Evolutionary conservation across 2,888 invertebrate genomes (phyloP), one percentile per base, ranked within the genome.

Genomic region (Mycogona germanica): DNA sequence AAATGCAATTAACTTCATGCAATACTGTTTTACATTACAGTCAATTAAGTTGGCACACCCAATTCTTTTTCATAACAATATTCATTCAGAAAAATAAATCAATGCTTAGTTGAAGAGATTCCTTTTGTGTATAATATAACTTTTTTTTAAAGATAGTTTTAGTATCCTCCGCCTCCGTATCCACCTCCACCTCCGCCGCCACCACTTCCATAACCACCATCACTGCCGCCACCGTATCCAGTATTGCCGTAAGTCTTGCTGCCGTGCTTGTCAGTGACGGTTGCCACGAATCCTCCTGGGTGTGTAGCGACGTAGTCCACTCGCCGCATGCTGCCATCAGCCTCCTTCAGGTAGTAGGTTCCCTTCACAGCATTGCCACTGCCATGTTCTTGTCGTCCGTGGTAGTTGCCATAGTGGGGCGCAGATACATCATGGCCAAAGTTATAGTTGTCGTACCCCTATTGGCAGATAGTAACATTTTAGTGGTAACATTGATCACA

Each of bases 301-400:
- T 54, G 54, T 32, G 28, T 26, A 19, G 54, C 54, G 23, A 50
- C 49, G 23, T 54, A 54, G 29, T 54, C 54, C 26, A 54, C 54
- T 21, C 49, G 28, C 17, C 54, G 25, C 14, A 48, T 6, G 19
- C 54, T 54, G 2, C 54, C 54, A 41, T 54, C 54, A 30, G 54
- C 54, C 25, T 54, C 54, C 2, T 12, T 21, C 17, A 54, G 28
- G 32, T 54, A 54, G 19, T 54, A 54, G 32, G 41, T 19, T 7
- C 54, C 54, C 5, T 23, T 26, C 28, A 54, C 54, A 40, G 54
- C 14, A 41, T 54, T 42, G 23, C 52, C 52, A 32, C 25, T 23
- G 14, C 44, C 52, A 26, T 44, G 32, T 37, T 52, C 52, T 45
- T 49, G 48, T 21, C 54, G 48, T 12, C 54, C 54, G 19, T 54